Conservation (phyloP, 1,140 invertebrate genomes). For the Cryptotermes secundus region DNA sequence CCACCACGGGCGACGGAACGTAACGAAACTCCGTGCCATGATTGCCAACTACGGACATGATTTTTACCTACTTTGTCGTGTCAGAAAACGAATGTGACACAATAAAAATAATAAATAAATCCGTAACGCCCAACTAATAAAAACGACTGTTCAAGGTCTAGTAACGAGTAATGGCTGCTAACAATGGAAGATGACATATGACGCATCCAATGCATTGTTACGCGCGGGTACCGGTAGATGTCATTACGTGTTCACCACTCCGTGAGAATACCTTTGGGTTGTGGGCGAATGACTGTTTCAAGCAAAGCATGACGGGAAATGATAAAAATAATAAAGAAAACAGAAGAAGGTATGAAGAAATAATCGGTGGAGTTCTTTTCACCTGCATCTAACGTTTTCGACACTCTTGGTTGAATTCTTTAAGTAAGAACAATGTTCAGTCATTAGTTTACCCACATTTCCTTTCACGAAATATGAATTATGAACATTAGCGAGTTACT, state of each 20-base stretch:
- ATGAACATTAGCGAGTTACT: background rate
- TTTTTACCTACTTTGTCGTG: slow-evolving; percentile 13
- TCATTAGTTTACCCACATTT: background rate
- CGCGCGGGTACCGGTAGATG: background rate
- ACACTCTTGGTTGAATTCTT: background rate
- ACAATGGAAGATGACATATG: background rate
- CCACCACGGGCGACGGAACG: background rate
- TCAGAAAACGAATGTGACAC: slow-evolving; percentile 5
- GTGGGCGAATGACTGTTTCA: background rate
- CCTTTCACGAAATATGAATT: background rate
- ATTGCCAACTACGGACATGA: background rate
- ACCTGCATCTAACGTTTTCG: background rate
- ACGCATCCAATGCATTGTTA: background rate
- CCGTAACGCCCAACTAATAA: slow-evolving; percentile 15
- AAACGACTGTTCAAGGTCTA: background rate
- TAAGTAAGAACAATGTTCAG: background rate
- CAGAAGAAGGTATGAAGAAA: slow-evolving; percentile 15
- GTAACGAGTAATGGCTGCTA: background rate
- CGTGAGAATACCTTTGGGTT: background rate
- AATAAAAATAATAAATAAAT: slow-evolving; percentile 2
- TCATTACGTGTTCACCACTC: slow-evolving; percentile 9
- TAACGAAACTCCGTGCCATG: background rate
- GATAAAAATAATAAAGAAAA: background rate
- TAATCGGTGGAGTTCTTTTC: slow-evolving; percentile 1
- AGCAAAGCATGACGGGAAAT: background rate